A percentile compares a stretch with the other conserved stretches of the same genome.
phyloP scores from a whole-genome alignment of 1,140 invertebrate genomes.

The Nylanderia fulva region DNA sequence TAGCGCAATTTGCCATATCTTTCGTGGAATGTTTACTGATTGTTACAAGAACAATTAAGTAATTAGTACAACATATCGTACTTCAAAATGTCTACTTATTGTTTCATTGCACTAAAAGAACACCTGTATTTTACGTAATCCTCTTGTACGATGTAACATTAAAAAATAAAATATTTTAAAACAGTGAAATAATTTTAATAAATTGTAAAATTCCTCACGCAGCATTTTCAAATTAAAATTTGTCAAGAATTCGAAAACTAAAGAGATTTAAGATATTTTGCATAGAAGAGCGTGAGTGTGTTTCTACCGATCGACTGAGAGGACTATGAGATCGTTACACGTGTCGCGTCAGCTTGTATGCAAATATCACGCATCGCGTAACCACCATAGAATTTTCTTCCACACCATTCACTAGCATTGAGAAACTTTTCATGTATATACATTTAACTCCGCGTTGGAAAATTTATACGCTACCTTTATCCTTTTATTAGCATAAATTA shows the following conservation, averaged over 20 bases:
- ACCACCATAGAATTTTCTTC: background rate
- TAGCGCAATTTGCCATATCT: background rate
- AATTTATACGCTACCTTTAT: conserved; percentile 13
- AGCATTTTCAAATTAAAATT: background rate
- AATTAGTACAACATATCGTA: background rate
- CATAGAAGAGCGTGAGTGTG: background rate
- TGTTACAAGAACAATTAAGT: background rate
- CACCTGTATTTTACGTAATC: conserved; percentile 21
- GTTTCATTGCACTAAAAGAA: background rate
- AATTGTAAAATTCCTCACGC: background rate
- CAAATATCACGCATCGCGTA: background rate
- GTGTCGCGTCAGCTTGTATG: background rate
- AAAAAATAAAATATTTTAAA: background rate
- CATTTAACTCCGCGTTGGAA: background rate
- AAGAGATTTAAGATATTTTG: background rate
- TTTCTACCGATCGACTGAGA: background rate
- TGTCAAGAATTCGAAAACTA: background rate
- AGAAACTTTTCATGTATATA: conserved; percentile 11
- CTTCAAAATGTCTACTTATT: background rate
- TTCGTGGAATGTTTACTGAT: background rate
- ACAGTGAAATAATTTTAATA: background rate
- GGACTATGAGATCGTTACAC: background rate
- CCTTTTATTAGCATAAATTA: conserved; percentile 51
- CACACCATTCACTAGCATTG: background rate
- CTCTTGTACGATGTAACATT: background rate